Evolutionary conservation across 37 sponge, comb jelly and placozoan species (phyloP), one percentile per base, ranked within the genome.

Genomic region (Corticium candelabrum): DNA sequence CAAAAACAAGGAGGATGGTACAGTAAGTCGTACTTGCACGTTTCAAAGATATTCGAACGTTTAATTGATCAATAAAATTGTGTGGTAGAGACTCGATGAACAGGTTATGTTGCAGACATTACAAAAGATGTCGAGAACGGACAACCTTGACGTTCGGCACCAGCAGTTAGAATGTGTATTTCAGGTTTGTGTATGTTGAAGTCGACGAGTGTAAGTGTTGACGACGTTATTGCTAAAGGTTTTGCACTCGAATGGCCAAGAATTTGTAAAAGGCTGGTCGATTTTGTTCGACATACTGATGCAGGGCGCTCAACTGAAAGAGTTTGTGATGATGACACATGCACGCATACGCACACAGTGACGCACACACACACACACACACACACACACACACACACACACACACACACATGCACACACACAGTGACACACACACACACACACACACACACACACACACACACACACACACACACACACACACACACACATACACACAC

Each of bases 131-230:
- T 40, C 80, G 4, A 11, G 35, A 3, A 73, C 76, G 0, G 67
- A 37, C 30, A 80, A 83, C 34, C 41, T 57, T 76, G 92, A 91
- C 39, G 86, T 91, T 56, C 56, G 88, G 30, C 84, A 79, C 40
- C 87, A 88, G 68, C 92, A 91, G 74, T 38, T 87, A 79, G 92
- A 91, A 39, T 91, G 92, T 56, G 69, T 91, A 32, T 67, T 74
- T 0, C 84, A 87, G 33, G 88, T 87, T 35, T 1, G 74, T 27
- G 0, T n/a, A n/a, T n/a, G 62, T 50, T 21, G 21, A 50, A 50
- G 62, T 27, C 11, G 21, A 50, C 62, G 62, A 50, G 11, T 50
- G 15, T 11, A 50, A 11, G 11, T 50, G 62, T 27, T 27, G 21
- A 21, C 15, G 62, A 50, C 62, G 62, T 21, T 50, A 11, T 11